Conservation (phyloP, 2,888 invertebrate species). For the Nesidiocoris tenuis region DNA sequence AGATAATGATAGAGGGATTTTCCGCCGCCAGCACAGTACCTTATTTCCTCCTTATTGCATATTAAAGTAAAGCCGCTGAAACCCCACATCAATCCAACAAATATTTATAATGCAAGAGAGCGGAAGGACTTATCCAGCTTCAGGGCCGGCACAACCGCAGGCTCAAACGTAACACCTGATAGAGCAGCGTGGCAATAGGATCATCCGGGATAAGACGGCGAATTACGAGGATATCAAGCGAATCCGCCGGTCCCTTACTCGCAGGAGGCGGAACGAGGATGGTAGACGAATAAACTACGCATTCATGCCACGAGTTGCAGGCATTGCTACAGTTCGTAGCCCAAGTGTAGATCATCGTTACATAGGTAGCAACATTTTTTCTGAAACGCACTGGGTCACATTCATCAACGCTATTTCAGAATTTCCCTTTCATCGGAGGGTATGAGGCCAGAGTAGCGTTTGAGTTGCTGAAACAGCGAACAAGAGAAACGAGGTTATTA, state of each 20-base stretch:
- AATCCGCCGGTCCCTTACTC: not conserved
- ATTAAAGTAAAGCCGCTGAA: constrained; percentile 27
- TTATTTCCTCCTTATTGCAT: constrained; percentile 15
- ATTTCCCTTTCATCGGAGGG: too few relatives aligned
- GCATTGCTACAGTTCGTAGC: not conserved
- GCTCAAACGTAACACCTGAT: constrained; percentile 34
- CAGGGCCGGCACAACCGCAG: not conserved
- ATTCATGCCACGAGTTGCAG: not conserved
- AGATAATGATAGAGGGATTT: constrained; percentile 20
- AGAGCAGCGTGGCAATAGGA: constrained; percentile 5
- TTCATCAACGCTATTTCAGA: too few relatives aligned
- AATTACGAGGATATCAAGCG: not conserved
- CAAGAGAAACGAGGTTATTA: too few relatives aligned
- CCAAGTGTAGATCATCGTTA: not conserved
- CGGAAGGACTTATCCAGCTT: not conserved
- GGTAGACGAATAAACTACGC: not conserved
- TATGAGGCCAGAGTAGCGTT: too few relatives aligned
- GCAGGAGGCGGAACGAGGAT: too few relatives aligned
- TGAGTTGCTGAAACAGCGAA: too few relatives aligned
- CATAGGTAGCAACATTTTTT: not conserved
- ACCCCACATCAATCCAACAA: constrained; percentile 33
- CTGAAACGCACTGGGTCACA: not conserved
- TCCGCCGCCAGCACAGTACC: not conserved
- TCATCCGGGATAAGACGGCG: constrained; percentile 26
- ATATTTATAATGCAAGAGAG: constrained; percentile 30